Evolutionary conservation across 35 echinoderm and acorn worm species (phyloP).

Genomic region (Eucidaris tribuloides): DNA sequence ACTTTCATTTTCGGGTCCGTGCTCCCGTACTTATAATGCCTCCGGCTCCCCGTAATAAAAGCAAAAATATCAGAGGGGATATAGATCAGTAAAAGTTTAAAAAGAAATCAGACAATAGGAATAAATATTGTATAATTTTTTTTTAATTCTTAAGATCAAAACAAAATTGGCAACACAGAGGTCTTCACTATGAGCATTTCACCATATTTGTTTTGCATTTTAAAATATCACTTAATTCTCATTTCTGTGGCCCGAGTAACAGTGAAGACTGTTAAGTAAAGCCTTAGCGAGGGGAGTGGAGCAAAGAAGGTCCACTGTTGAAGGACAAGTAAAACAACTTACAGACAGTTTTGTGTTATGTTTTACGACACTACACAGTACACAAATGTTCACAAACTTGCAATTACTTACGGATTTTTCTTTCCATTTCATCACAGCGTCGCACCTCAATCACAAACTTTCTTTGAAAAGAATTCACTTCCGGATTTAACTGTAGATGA

Average conservation of each 20-base stretch:
- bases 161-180: background rate
- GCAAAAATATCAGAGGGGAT: too few species aligned
- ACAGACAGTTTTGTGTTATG: background rate
- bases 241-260: background rate
- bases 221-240: too few species aligned
- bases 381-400: background rate
- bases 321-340: background rate
- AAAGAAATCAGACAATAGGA: background rate
- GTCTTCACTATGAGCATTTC: too few species aligned
- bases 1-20: too few species aligned
- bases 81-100: background rate
- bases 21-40: too few species aligned
- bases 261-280: background rate
- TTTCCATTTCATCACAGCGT: conserved; percentile 97
- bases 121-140: background rate
- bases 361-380: too few species aligned
- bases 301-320: background rate
- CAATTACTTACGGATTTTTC: conserved; percentile 81
- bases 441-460: conserved; percentile 95
- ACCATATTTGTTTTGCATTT: too few species aligned
- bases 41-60: too few species aligned
- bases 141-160: background rate
- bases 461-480: conserved; percentile 86
- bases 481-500: conserved; percentile 71
- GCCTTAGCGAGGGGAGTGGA: background rate